Evolutionary conservation across 2,888 invertebrate genomes (phyloP).

Genomic region (Drepana falcataria): DNA sequence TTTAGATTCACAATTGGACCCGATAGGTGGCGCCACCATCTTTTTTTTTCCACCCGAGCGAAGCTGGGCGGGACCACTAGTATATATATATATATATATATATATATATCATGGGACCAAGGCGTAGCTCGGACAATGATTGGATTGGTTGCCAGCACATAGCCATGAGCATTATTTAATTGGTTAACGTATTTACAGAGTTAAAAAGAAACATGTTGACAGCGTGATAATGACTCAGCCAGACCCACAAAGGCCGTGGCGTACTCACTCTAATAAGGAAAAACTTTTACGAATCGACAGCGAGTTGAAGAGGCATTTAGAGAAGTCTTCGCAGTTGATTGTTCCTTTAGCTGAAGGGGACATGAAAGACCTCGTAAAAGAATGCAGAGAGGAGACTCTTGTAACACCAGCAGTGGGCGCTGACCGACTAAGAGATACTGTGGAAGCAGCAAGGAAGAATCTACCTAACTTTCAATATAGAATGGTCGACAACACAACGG

Average conservation of each 20-base stretch:
- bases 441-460: conserved; percentile 54
- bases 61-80: no score
- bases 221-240: conserved; percentile 15
- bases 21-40: no score
- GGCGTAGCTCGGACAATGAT: no score
- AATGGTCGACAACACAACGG: conserved; percentile 53
- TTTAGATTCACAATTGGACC: no score
- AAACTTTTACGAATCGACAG: conserved; percentile 55
- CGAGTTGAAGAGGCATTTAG: conserved; percentile 55
- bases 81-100: no score
- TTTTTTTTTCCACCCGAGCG: no score
- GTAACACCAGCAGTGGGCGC: conserved; percentile 26
- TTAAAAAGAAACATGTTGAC: conserved; percentile 28
- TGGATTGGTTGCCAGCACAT: no score
- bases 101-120: no score
- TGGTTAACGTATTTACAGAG: conserved; percentile 26
- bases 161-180: no score
- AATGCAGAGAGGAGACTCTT: conserved; percentile 38
- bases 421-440: conserved; percentile 45
- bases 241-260: conserved; percentile 64
- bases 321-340: conserved; percentile 39
- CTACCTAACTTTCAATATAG: conserved; percentile 63
- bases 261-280: conserved; percentile 58
- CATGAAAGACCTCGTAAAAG: conserved; percentile 48
- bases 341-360: conserved; percentile 42